Percentiles rank a stretch among this genome's conserved stretches.
These are phyloP conservation scores for Channa argus DNA, from an alignment of 2,113 vertebrate species.

Conservation along the genomic window DNA sequence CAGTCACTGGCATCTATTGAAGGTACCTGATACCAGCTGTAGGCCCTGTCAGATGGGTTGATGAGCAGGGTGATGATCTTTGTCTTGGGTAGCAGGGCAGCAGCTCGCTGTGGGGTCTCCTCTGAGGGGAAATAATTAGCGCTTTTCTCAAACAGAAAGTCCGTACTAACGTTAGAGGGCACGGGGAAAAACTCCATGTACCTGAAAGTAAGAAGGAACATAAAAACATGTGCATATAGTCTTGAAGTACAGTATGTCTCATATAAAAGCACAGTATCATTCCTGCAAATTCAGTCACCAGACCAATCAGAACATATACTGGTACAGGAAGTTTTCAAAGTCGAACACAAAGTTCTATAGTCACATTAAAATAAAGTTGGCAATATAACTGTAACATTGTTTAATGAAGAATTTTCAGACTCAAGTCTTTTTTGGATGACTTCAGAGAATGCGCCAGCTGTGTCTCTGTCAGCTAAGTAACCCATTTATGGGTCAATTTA, in stretches of 20 bases:
- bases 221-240: constrained; percentile 4
- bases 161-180: constrained; percentile 92
- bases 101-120: constrained; percentile 90
- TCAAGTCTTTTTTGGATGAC: constrained; percentile 55
- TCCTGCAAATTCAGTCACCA: constrained; percentile 1
- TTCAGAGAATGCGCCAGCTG: constrained; percentile 67
- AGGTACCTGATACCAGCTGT: constrained; percentile 97
- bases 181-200: constrained; percentile 98
- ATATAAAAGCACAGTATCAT: constrained; percentile 4
- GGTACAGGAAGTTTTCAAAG: constrained; percentile 41
- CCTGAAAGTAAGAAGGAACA: constrained; percentile 77
- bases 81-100: constrained; percentile 93
- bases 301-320: not conserved
- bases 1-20: not conserved
- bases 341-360: constrained; percentile 48
- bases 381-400: constrained; percentile 28
- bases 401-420: constrained; percentile 48
- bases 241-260: not conserved
- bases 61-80: constrained; percentile 97
- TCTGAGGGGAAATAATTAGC: constrained; percentile 98
- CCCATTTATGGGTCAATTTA: constrained; percentile 76
- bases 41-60: constrained; percentile 94
- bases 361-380: constrained; percentile 44
- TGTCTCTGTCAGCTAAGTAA: constrained; percentile 65
- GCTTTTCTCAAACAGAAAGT: constrained; percentile 98